phyloP scores from a whole-genome alignment of 2,888 invertebrate species.

The Cancer borealis region DNA sequence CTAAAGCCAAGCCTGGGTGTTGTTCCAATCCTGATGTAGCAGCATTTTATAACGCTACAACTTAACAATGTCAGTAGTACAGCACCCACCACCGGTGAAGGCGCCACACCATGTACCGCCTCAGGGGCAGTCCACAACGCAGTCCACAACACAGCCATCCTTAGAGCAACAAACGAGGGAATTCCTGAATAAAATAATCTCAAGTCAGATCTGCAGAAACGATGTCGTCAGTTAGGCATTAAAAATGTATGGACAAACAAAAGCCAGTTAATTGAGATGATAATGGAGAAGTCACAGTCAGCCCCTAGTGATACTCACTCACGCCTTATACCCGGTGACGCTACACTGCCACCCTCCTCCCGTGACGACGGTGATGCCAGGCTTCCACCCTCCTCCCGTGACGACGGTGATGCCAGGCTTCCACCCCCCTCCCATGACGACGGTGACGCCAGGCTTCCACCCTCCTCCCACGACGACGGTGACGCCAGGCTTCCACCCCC shows the following conservation, averaged over 20 bases:
- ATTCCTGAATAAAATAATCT: neutral
- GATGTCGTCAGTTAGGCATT: neutral
- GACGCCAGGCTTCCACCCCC: too few species aligned
- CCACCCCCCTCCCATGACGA: neutral
- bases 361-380: too few species aligned
- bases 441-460: neutral
- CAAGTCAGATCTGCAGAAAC: neutral
- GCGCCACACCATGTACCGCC: neutral
- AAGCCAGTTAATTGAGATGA: neutral
- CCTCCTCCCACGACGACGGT: too few species aligned
- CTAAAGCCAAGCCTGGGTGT: too few species aligned
- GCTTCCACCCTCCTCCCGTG: too few species aligned
- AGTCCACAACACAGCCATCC: neutral
- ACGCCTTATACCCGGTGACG: neutral
- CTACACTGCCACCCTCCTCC: too few species aligned
- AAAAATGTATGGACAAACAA: slow-evolving; percentile 1
- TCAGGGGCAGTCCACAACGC: neutral
- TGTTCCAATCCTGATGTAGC: too few species aligned
- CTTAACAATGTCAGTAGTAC: too few species aligned
- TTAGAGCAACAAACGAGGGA: neutral
- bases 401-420: too few species aligned
- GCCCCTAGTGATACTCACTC: neutral
- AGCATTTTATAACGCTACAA: too few species aligned
- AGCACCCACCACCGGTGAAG: neutral
- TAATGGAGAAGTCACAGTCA: neutral